These are phyloP conservation scores for Agapornis canus DNA, from an alignment of 2,797 vertebrate genomes.

Conservation along the genomic window DNA sequence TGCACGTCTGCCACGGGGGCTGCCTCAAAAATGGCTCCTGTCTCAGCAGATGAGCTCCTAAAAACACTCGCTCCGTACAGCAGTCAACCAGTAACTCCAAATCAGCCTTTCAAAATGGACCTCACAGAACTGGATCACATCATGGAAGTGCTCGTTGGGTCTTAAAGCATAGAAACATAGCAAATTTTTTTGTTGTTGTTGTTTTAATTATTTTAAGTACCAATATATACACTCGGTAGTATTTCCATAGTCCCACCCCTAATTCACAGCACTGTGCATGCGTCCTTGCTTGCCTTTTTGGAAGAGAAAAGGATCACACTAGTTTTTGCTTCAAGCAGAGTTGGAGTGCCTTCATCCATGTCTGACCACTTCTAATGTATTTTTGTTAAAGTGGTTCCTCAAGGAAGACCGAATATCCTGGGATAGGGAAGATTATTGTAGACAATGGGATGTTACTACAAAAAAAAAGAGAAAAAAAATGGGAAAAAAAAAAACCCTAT, in stretches of 20 bases:
- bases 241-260: constrained; percentile 60
- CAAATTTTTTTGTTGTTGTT: constrained; percentile 8
- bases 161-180: constrained; percentile 80
- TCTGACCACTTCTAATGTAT: constrained; percentile 89
- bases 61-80: constrained; percentile 94
- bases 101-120: constrained; percentile 99
- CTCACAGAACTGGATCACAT: constrained; percentile 99
- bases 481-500: constrained; percentile 23
- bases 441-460: constrained; percentile 72
- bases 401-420: constrained; percentile 80
- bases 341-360: constrained; percentile 94
- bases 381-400: constrained; percentile 78
- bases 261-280: constrained; percentile 95
- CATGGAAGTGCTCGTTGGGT: constrained; percentile 98
- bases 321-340: constrained; percentile 91
- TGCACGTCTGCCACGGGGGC: constrained; percentile 85
- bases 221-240: constrained; percentile 68
- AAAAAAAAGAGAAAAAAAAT: constrained; percentile 64
- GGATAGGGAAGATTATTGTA: constrained; percentile 72
- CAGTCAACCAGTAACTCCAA: constrained; percentile 89
- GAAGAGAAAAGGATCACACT: constrained; percentile 84
- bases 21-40: constrained; percentile 88
- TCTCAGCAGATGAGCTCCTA: constrained; percentile 93
- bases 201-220: constrained; percentile 12
- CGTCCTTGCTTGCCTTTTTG: constrained; percentile 92